Evolutionary conservation across 2,797 vertebrate genomes (phyloP).

Genomic region (Gymnothorax javanicus): DNA sequence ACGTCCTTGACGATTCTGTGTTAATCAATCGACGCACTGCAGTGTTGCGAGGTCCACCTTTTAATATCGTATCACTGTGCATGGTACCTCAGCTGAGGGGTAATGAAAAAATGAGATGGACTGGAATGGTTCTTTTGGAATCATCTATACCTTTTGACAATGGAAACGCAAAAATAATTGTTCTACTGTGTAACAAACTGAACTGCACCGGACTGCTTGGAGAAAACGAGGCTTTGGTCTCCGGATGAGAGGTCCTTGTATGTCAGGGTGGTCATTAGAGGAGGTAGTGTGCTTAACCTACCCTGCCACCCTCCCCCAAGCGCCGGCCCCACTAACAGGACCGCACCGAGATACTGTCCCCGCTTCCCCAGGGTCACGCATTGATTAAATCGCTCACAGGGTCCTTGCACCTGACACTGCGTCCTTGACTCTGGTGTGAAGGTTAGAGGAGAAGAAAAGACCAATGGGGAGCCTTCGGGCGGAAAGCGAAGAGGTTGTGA

Average conservation of each 20-base stretch:
- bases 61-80: too few species aligned
- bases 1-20: too few species aligned
- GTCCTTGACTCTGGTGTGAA: conserved; percentile 32
- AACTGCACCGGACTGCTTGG: too few species aligned
- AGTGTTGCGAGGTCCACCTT: too few species aligned
- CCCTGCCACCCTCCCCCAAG: conserved; percentile 32
- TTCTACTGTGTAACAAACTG: too few species aligned
- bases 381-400: neutral
- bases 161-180: too few species aligned
- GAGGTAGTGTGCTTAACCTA: conserved; percentile 21
- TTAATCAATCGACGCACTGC: too few species aligned
- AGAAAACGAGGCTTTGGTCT: neutral
- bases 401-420: conserved; percentile 34
- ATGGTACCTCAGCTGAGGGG: too few species aligned
- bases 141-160: too few species aligned
- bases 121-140: too few species aligned
- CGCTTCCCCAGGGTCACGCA: neutral
- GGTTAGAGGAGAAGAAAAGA: conserved; percentile 26
- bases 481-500: conserved; percentile 20
- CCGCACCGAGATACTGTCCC: conserved; percentile 44
- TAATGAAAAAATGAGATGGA: too few species aligned
- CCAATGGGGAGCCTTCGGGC: conserved; percentile 13
- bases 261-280: conserved; percentile 26
- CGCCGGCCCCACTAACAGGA: conserved; percentile 42
- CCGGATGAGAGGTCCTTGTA: neutral